phyloP scores from a whole-genome alignment of 1,140 invertebrate species.

The Oryctes rhinoceros region DNA sequence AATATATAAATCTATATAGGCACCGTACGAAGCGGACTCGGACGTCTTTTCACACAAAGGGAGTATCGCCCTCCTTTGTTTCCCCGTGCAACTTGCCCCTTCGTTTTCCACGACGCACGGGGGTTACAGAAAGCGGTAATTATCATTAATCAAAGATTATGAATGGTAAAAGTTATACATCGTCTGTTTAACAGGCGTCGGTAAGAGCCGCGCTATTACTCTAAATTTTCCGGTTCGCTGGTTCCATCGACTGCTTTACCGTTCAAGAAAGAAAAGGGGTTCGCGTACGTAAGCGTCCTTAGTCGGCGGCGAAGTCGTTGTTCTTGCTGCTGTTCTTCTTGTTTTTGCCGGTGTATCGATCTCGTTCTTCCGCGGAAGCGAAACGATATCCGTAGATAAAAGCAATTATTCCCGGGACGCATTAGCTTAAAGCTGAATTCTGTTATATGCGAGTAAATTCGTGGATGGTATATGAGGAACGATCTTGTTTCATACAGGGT shows the following conservation, averaged over 20 bases:
- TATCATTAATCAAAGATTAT: constrained; percentile 60
- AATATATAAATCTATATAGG: constrained; percentile 48
- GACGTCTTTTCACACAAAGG: constrained; percentile 37
- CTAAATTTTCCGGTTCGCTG: constrained; percentile 45
- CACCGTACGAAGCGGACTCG: constrained; percentile 27
- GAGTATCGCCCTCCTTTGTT: constrained; percentile 42
- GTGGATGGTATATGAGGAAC: not conserved
- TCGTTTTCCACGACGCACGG: constrained; percentile 57
- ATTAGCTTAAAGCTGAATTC: not conserved
- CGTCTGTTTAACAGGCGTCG: constrained; percentile 45
- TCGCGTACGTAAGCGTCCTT: not conserved
- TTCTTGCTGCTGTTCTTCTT: not conserved
- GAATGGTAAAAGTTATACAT: constrained; percentile 58
- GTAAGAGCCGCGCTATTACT: constrained; percentile 39
- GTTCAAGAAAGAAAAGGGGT: not conserved
- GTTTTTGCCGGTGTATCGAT: not conserved
- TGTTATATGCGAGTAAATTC: not conserved
- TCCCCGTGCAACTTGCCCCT: not conserved
- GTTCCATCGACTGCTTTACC: not conserved
- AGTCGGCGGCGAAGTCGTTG: not conserved
- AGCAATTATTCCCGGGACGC: not conserved
- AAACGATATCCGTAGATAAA: not conserved
- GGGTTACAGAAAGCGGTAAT: constrained; percentile 49
- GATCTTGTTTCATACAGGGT: not conserved
- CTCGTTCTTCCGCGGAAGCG: not conserved